phyloP scores from a whole-genome alignment of 30 jellyfish, hydroid and myxozoan genomes.

The Turritopsis dohrnii region DNA sequence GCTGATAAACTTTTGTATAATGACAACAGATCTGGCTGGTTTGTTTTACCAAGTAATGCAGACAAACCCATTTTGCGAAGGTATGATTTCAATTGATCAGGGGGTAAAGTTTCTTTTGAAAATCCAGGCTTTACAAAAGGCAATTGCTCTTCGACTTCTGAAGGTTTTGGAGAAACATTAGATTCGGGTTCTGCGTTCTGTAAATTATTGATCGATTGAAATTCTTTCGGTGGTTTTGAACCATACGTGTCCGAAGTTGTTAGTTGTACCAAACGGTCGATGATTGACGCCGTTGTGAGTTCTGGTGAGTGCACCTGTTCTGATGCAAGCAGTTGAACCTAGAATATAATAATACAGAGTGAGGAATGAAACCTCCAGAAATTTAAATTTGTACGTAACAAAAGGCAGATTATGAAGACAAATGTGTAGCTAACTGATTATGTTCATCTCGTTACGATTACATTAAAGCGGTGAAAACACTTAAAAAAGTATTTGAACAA shows the following conservation, averaged over 20 bases:
- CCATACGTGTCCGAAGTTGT: constrained; percentile 91
- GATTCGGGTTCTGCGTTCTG: constrained; percentile 14
- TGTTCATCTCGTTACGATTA: too few species aligned
- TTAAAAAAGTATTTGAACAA: too few species aligned
- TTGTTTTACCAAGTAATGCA: constrained; percentile 31
- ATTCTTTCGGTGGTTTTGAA: constrained; percentile 63
- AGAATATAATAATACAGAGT: background rate
- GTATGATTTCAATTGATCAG: constrained; percentile 19
- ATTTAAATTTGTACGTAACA: too few species aligned
- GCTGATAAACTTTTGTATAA: constrained; percentile 26
- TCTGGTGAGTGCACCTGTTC: constrained; percentile 83
- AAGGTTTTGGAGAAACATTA: background rate
- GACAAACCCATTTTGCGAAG: constrained; percentile 30
- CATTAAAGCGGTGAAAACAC: too few species aligned
- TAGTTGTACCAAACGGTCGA: constrained; percentile 91
- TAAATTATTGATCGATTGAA: constrained; percentile 6
- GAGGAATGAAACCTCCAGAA: background rate
- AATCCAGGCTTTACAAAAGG: constrained; percentile 35
- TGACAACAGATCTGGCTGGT: constrained; percentile 17
- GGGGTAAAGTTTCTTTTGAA: constrained; percentile 18
- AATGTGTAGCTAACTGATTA: too few species aligned
- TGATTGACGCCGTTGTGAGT: constrained; percentile 88
- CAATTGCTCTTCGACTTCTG: constrained; percentile 15
- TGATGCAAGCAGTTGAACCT: constrained; percentile 81
- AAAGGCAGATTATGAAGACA: too few species aligned